These are phyloP conservation scores for Colaptes auratus DNA, from an alignment of 2,113 vertebrate genomes.

Conservation along the genomic window DNA sequence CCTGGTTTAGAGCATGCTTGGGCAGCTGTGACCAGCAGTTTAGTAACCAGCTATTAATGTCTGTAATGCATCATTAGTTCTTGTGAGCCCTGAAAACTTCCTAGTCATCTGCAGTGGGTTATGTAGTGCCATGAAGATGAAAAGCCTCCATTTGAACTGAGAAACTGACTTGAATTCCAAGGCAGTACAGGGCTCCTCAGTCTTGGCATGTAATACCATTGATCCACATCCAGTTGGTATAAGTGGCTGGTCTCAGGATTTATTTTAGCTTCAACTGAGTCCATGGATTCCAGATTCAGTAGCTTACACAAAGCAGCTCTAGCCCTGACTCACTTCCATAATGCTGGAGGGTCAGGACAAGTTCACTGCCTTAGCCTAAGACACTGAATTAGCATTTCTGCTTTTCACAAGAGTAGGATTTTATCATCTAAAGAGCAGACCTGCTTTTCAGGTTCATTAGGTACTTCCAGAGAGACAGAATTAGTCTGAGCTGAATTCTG, in stretches of 20 bases:
- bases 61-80: slow-evolving; percentile 17
- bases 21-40: neutral
- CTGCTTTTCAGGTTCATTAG: neutral
- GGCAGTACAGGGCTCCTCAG: neutral
- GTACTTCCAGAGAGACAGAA: neutral
- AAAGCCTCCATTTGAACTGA: neutral
- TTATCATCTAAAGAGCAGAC: neutral
- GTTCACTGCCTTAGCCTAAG: slow-evolving; percentile 42
- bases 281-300: slow-evolving; percentile 49
- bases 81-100: neutral
- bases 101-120: neutral
- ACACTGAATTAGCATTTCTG: slow-evolving; percentile 14
- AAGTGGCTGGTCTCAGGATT: slow-evolving; percentile 54
- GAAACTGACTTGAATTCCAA: neutral
- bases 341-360: slow-evolving; percentile 52
- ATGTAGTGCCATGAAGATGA: neutral
- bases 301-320: slow-evolving; percentile 71
- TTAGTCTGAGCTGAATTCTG: neutral
- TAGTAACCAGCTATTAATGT: neutral
- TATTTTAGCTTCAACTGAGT: slow-evolving; percentile 61
- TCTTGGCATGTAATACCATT: neutral
- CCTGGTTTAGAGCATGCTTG: neutral
- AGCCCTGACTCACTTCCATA: slow-evolving; percentile 56
- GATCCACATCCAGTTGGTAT: slow-evolving; percentile 53
- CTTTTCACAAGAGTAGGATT: neutral